These are phyloP conservation scores for Petrophora chlorosata DNA, from an alignment of 2,888 invertebrate genomes.

Conservation along the genomic window DNA sequence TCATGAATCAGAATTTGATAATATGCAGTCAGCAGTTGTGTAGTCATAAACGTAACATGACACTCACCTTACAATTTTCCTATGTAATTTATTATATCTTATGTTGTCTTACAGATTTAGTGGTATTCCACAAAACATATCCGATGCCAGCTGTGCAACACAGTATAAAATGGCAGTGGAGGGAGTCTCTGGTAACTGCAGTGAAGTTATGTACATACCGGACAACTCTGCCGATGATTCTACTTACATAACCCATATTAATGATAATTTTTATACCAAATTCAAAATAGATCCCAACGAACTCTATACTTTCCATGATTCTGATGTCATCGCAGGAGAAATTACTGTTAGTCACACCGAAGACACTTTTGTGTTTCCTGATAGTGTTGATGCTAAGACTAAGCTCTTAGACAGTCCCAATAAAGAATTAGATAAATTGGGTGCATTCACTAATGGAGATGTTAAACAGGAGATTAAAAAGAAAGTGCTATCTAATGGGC, in stretches of 20 bases:
- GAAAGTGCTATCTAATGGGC: slow-evolving; percentile 65
- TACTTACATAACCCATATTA: slow-evolving; percentile 69
- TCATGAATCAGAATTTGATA: no score
- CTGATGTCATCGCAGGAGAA: slow-evolving; percentile 76
- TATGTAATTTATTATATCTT: background rate
- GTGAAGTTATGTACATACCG: slow-evolving; percentile 75
- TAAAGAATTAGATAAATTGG: slow-evolving; percentile 62
- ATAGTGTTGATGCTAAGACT: slow-evolving; percentile 60
- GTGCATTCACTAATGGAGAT: slow-evolving; percentile 65
- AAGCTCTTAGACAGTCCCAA: slow-evolving; percentile 63
- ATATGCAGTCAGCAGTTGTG: background rate
- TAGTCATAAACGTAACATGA: no score
- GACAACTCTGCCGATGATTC: slow-evolving; percentile 75
- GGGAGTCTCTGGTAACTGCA: slow-evolving; percentile 68
- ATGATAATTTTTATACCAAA: slow-evolving; percentile 76
- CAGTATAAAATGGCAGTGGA: slow-evolving; percentile 80
- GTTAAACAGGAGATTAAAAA: slow-evolving; percentile 58
- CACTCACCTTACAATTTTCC: no score
- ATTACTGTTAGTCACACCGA: slow-evolving; percentile 79
- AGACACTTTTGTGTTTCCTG: slow-evolving; percentile 69
- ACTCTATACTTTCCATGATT: slow-evolving; percentile 79
- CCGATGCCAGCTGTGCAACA: slow-evolving; percentile 78
- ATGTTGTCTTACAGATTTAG: slow-evolving; percentile 64
- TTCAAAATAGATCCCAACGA: slow-evolving; percentile 81
- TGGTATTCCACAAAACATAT: slow-evolving; percentile 80